Base-by-base conservation (phyloP, 2,888 invertebrate genomes). In the Alsophila aescularia region DNA sequence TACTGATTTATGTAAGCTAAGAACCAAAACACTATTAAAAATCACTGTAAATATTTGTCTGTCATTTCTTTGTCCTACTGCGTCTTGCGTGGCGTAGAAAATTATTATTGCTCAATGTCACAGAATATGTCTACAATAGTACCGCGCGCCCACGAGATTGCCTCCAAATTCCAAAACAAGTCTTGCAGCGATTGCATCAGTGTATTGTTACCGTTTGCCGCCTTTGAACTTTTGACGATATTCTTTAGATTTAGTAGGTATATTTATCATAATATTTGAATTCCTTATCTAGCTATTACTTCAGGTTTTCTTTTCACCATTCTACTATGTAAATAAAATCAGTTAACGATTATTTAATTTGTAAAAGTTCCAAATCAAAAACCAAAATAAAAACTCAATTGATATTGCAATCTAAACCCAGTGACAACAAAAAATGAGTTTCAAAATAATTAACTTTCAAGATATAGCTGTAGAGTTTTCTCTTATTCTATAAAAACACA, bases 31-130 rank as follows among this genome's bases (percentile, higher is more conserved):
- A 34, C 14, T 35, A 40, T 39, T 37, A 12, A 16, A 36, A n/a
- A 16, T 36, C n/a, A 36, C 50, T 48, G 60, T 66, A 65, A 75
- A 72, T 65, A 68, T 70, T 63, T 66, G 55, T 50, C 58, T 63
- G 62, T 51, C 62, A 66, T 66, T 69, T 74, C 67, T 58, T 78
- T 81, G 77, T 78, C 68, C 64, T 48, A 12, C 12, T 34, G 35
- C 48, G 67, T 65, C 59, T 69, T 67, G 70, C 69, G 65, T 72
- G 62, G 72, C 74, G 75, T 80, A 71, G 75, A 73, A 75, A 81
- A 85, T 83, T 60, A 70, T 75, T 80, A 74, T 86, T 86, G 81
- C 84, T 68, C 81, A 83, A 85, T 36, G 15, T 7, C 39, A 40
- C 24, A 41, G 45, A 36, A 21, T 12, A 41, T 13, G n/a, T n/a